Evolutionary conservation across 2,113 vertebrate genomes (phyloP).

Genomic region (Carassius gibelio): DNA sequence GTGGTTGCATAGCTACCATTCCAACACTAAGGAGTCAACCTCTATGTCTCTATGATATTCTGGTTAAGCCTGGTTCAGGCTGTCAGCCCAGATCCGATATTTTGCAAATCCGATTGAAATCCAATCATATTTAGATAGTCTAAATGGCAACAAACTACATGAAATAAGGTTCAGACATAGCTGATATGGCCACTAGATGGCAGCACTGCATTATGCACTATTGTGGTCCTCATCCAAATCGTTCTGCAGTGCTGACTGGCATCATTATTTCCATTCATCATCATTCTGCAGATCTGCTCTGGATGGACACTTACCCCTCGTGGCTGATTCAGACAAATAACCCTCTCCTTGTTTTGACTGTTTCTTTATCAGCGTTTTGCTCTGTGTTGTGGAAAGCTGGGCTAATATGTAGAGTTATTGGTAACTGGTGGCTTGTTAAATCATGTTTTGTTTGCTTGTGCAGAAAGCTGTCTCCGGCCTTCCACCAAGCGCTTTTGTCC

Average conservation of each 20-base stretch:
- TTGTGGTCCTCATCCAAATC: too few relatives aligned
- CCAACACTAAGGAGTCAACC: too few relatives aligned
- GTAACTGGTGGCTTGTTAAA: constrained; percentile 36
- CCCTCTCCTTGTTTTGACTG: background rate
- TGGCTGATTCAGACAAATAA: background rate
- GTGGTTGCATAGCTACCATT: too few relatives aligned
- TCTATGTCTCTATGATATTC: too few relatives aligned
- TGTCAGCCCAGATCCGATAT: too few relatives aligned
- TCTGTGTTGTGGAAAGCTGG: background rate
- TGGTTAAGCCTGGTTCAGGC: too few relatives aligned
- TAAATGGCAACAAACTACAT: too few relatives aligned
- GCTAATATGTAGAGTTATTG: constrained; percentile 2
- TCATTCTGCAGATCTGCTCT: constrained; percentile 34
- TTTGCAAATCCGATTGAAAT: too few relatives aligned
- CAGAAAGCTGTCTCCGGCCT: constrained; percentile 93
- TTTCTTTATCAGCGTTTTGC: constrained; percentile 28
- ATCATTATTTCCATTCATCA: constrained; percentile 34
- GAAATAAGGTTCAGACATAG: too few relatives aligned
- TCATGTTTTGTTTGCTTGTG: constrained; percentile 55
- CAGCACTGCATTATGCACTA: background rate
- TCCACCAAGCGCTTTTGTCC: constrained; percentile 95
- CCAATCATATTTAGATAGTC: too few relatives aligned
- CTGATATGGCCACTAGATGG: constrained; percentile 30
- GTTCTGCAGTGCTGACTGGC: constrained; percentile 16
- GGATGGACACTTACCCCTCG: constrained; percentile 21